A percentile compares a stretch with the other conserved stretches of the same genome.
phyloP scores from a whole-genome alignment of 2,113 vertebrate genomes.

The Cephalopholis sonnerati region DNA sequence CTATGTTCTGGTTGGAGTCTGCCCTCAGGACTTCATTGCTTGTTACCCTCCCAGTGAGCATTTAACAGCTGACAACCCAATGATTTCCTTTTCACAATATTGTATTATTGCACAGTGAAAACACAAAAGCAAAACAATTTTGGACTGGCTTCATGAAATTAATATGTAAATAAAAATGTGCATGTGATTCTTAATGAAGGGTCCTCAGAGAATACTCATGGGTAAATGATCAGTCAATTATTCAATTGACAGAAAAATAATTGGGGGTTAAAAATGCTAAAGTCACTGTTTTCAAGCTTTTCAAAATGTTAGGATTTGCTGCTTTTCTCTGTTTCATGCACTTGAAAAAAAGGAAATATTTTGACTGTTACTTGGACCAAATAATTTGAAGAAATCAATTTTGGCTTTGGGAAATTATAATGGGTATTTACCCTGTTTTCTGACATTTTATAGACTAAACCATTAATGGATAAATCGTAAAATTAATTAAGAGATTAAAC shows the following conservation, averaged over 20 bases:
- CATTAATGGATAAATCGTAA: background rate
- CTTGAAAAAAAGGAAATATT: background rate
- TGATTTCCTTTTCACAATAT: background rate
- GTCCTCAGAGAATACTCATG: background rate
- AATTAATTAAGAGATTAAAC: slow-evolving; percentile 14
- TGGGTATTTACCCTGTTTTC: background rate
- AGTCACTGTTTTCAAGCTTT: background rate
- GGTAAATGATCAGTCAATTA: background rate
- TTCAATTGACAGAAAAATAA: slow-evolving; percentile 2
- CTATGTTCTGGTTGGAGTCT: slow-evolving; percentile 61
- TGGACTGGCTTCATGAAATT: background rate
- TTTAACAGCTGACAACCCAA: slow-evolving; percentile 67
- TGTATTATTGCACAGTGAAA: background rate
- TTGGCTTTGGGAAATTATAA: background rate
- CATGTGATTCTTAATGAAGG: background rate
- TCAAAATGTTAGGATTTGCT: background rate
- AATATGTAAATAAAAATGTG: background rate
- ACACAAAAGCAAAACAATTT: background rate
- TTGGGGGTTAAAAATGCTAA: background rate
- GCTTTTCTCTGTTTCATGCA: background rate
- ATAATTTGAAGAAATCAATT: background rate
- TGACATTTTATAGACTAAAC: background rate
- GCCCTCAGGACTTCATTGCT: slow-evolving; percentile 58
- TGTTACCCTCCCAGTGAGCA: slow-evolving; percentile 63
- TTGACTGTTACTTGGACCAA: background rate